Conservation (phyloP, 2,113 vertebrate genomes). For the Chelonoidis abingdonii region DNA sequence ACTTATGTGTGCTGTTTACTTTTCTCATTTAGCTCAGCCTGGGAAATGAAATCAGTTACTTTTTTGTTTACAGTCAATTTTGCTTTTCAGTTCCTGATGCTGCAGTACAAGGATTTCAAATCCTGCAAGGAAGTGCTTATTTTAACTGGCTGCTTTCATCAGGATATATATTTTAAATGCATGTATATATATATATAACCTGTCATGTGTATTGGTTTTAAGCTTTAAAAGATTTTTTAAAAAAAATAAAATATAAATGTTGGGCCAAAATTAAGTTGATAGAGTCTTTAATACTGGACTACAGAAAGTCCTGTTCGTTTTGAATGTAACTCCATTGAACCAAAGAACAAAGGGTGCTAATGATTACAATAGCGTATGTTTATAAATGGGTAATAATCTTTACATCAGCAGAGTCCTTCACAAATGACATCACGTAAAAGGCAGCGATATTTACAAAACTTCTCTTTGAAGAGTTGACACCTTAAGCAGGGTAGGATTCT, state of each 20-base stretch:
- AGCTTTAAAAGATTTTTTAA: neutral
- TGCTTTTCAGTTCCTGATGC: neutral
- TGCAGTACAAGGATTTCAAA: constrained; percentile 22
- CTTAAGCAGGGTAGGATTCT: constrained; percentile 65
- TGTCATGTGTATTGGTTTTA: constrained; percentile 44
- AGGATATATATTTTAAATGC: neutral
- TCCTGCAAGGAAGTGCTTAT: neutral
- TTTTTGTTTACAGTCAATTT: neutral
- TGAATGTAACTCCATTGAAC: constrained; percentile 41
- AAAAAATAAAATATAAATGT: neutral
- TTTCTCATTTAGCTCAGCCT: neutral
- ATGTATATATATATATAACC: too few species aligned
- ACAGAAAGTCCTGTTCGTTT: neutral
- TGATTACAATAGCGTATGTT: constrained; percentile 70
- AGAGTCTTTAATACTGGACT: constrained; percentile 6
- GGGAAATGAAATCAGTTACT: neutral
- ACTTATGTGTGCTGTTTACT: neutral
- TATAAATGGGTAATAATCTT: constrained; percentile 70
- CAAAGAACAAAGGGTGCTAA: constrained; percentile 30
- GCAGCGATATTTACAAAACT: constrained; percentile 55
- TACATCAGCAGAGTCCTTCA: constrained; percentile 74
- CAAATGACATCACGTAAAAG: constrained; percentile 36
- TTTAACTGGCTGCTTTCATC: neutral
- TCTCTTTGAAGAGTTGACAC: constrained; percentile 63
- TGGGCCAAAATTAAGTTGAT: constrained; percentile 4